phyloP scores from a whole-genome alignment of 2,113 vertebrate genomes.

The Seriola dumerili region DNA sequence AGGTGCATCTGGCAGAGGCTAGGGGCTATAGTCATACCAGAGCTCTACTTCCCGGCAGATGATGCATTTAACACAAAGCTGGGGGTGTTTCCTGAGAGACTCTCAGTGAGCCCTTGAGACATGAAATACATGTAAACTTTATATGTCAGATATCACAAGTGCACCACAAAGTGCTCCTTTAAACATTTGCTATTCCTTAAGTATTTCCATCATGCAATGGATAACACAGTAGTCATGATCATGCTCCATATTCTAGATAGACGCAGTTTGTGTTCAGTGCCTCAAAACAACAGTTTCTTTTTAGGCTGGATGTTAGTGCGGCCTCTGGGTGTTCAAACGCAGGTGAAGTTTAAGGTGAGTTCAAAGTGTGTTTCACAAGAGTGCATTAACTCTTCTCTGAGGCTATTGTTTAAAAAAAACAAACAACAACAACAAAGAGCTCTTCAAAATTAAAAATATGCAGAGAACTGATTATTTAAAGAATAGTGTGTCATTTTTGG shows the following conservation, averaged over 20 bases:
- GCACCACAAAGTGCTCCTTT: conserved; percentile 10
- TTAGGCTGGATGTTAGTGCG: conserved; percentile 14
- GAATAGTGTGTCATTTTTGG: background rate
- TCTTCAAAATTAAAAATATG: conserved; percentile 5
- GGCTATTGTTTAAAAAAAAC: conserved; percentile 1
- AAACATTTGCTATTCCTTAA: background rate
- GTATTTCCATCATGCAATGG: background rate
- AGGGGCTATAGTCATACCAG: background rate
- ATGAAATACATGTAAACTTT: background rate
- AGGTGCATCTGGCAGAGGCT: conserved; percentile 1
- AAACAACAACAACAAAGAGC: background rate
- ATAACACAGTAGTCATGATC: background rate
- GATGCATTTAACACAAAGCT: conserved; percentile 6
- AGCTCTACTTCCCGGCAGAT: conserved; percentile 3
- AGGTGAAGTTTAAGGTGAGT: conserved; percentile 56
- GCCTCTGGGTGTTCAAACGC: conserved; percentile 19
- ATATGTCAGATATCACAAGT: background rate
- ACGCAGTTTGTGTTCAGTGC: background rate
- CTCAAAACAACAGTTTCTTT: conserved; percentile 28
- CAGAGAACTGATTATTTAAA: background rate
- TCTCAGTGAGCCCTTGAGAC: background rate
- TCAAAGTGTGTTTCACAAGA: conserved; percentile 30
- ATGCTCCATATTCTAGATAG: conserved; percentile 27
- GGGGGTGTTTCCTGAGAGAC: background rate
- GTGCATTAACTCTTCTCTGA: background rate